Conservation (phyloP, 2,113 vertebrate genomes). For the Paracanthobrama guichenoti region DNA sequence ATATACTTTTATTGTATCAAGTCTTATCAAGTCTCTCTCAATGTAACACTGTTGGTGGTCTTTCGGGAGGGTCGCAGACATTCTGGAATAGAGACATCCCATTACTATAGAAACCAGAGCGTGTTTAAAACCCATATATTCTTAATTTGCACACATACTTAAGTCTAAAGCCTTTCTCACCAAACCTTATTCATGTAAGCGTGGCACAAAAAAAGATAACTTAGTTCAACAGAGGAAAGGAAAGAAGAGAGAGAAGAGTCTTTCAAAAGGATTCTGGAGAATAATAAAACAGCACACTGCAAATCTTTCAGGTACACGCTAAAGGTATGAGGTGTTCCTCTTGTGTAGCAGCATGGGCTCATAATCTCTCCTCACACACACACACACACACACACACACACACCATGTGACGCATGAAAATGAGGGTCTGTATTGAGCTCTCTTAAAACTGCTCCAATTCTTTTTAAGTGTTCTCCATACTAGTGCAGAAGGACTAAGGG, state of each 20-base stretch:
- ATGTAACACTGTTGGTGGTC: neutral
- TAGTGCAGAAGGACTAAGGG: constrained; percentile 20
- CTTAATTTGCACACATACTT: constrained; percentile 58
- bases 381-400: neutral
- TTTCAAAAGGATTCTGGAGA: constrained; percentile 65
- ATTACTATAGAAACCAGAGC: constrained; percentile 70
- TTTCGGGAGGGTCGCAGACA: neutral
- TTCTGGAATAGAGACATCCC: constrained; percentile 29
- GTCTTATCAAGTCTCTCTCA: neutral
- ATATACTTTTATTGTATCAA: too few relatives aligned
- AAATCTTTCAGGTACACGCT: constrained; percentile 63
- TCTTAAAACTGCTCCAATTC: constrained; percentile 7
- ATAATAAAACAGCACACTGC: constrained; percentile 47
- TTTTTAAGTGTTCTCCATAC: neutral
- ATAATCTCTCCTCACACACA: constrained; percentile 34
- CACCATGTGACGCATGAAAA: neutral
- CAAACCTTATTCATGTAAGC: constrained; percentile 59
- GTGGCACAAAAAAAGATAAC: constrained; percentile 61
- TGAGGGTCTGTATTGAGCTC: neutral
- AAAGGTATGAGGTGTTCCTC: neutral
- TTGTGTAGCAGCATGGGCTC: constrained; percentile 33
- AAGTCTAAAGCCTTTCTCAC: constrained; percentile 57
- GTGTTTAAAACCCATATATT: constrained; percentile 60
- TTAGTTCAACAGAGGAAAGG: constrained; percentile 53
- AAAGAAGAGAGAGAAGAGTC: constrained; percentile 56